Evolutionary conservation across 2,113 vertebrate species (phyloP), one percentile per base, ranked within the genome.

Genomic region (Lamprologus callipterus): DNA sequence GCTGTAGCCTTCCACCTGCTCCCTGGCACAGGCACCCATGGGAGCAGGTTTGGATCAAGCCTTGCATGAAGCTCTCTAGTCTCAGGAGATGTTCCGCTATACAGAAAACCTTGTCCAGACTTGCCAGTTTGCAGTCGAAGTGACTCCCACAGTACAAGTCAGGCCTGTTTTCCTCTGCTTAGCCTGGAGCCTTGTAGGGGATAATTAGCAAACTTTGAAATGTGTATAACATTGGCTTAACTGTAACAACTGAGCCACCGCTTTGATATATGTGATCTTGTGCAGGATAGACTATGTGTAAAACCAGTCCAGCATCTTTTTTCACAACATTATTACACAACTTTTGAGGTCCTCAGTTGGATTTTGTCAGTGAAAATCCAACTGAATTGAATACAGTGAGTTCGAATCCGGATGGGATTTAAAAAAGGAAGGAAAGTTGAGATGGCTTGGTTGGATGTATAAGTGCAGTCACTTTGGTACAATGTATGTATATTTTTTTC

Each of bases 101-200:
- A 19, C 85, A n/a, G 78, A 23, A 47, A 75, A 49, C 91, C 89
- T 37, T 95, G 95, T 94, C 87, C 92, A 63, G 94, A 93, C 95
- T 93, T 95, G 95, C 93, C 92, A 21, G 33, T 19, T 65, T 51
- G 21, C 81, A 85, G 87, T 81, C 57, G 21, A 80, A 84, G n/a
- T 45, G 85, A 81, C 70, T 94, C 94, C 92, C 87, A 57, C 85
- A 31, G 68, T 93, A 90, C 93, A 88, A 89, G 93, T 90, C 89
- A 54, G 92, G 81, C 95, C 92, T 96, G 95, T 95, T 96, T 96
- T 93, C 87, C 19, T 92, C 13, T 3, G 80, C 84, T 31, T 92
- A 23, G 92, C 94, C 94, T 49, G 35, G 83, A 91, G 91, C 88
- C 21, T 57, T 84, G 81, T 33, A 49, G 47, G 81, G 88, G 82